A percentile compares a stretch with the other conserved stretches of the same genome.
These are phyloP conservation scores for Coenonympha glycerion DNA, from an alignment of 2,888 invertebrate genomes.

Conservation along the genomic window DNA sequence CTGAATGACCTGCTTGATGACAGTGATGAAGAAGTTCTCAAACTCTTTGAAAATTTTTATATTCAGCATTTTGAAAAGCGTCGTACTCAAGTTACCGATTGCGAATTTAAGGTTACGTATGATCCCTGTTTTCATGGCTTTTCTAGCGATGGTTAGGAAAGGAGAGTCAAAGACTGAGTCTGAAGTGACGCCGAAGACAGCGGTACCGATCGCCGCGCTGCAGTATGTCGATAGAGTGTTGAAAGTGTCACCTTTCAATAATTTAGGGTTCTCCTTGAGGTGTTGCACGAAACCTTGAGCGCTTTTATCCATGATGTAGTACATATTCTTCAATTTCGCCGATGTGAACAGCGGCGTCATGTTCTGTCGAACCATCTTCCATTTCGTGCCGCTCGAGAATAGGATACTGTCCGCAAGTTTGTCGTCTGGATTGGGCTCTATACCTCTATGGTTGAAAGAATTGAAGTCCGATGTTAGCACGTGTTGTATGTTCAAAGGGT, in stretches of 20 bases:
- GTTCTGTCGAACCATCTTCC: conserved; percentile 40
- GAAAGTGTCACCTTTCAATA: conserved; percentile 31
- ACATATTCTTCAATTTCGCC: conserved; percentile 43
- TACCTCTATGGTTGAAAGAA: conserved; percentile 34
- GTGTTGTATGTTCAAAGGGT: conserved; percentile 34
- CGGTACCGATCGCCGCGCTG: conserved; percentile 37
- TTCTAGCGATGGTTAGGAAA: conserved; percentile 34
- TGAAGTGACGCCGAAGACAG: conserved; percentile 49
- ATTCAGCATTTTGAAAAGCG: conserved; percentile 32
- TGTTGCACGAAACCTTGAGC: conserved; percentile 34
- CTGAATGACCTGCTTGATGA: conserved; percentile 46
- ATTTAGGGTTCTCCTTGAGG: conserved; percentile 39
- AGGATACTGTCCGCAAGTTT: conserved; percentile 31
- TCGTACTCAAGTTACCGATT: conserved; percentile 24
- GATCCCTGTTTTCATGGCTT: conserved; percentile 24
- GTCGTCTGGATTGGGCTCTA: conserved; percentile 27
- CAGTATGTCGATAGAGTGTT: conserved; percentile 31
- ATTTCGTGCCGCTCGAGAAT: conserved; percentile 34
- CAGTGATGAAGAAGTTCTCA: conserved; percentile 46
- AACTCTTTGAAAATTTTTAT: conserved; percentile 41
- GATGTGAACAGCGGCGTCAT: conserved; percentile 43
- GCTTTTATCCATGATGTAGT: conserved; percentile 38
- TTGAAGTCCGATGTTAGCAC: conserved; percentile 33
- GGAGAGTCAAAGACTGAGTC: conserved; percentile 41
- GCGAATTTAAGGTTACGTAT: conserved; percentile 29